Evolutionary conservation across 2,113 vertebrate species (phyloP).

Genomic region (Emydocephalus ijimae): DNA sequence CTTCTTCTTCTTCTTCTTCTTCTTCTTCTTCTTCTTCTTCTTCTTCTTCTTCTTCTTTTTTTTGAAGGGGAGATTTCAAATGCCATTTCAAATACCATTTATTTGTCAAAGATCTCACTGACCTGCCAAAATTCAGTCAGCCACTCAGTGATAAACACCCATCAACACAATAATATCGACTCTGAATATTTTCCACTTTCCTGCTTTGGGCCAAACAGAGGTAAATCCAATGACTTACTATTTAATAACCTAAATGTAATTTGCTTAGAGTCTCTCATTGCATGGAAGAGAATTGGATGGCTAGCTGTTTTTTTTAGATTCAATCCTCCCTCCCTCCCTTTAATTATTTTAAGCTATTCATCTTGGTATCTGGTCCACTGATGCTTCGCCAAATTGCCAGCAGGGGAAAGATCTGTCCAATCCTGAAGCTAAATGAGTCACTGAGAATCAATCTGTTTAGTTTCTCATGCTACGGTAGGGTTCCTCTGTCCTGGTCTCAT

Average conservation of each 20-base stretch:
- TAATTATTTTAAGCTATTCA: slow-evolving; percentile 86
- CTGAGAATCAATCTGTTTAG: slow-evolving; percentile 83
- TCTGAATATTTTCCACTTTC: slow-evolving; percentile 77
- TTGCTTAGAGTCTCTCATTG: slow-evolving; percentile 72
- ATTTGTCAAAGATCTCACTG: slow-evolving; percentile 66
- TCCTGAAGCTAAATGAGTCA: slow-evolving; percentile 89
- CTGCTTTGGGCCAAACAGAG: slow-evolving; percentile 74
- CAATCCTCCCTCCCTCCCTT: slow-evolving; percentile 44
- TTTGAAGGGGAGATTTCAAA: slow-evolving; percentile 60
- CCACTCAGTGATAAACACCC: slow-evolving; percentile 72
- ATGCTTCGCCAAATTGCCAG: slow-evolving; percentile 80
- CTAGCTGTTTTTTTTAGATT: slow-evolving; percentile 71
- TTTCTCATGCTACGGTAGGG: slow-evolving; percentile 72
- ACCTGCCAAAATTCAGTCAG: slow-evolving; percentile 73
- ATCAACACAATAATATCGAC: slow-evolving; percentile 71
- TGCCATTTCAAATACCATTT: slow-evolving; percentile 40
- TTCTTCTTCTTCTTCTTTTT: no score
- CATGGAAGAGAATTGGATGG: slow-evolving; percentile 73
- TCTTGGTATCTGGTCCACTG: slow-evolving; percentile 76
- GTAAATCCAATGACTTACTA: slow-evolving; percentile 79
- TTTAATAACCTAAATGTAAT: slow-evolving; percentile 83
- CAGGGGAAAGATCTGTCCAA: slow-evolving; percentile 81
- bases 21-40: neutral
- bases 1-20: no score
- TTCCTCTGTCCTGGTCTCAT: slow-evolving; percentile 66